phyloP scores from a whole-genome alignment of 1,140 invertebrate species.

The Teleogryllus occipitalis region DNA sequence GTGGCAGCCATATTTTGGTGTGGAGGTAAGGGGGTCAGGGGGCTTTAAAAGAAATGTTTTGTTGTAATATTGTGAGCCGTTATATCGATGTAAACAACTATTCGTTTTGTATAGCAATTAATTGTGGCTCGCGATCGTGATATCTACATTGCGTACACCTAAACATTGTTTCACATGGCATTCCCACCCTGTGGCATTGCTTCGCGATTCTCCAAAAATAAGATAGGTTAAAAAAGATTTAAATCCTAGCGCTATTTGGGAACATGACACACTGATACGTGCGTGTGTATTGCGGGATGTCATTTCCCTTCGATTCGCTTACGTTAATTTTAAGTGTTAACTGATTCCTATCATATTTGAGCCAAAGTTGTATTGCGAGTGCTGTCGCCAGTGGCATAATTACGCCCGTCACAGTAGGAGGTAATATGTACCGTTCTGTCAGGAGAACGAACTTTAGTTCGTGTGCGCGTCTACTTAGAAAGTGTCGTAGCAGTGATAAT shows the following conservation, averaged over 20 bases:
- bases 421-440: background rate
- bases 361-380: background rate
- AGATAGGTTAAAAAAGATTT: background rate
- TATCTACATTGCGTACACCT: background rate
- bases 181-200: background rate
- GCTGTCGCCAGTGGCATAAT: background rate
- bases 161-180: background rate
- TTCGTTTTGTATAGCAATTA: background rate
- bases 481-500: too few relatives aligned
- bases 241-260: background rate
- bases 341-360: background rate
- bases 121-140: background rate
- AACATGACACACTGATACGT: background rate
- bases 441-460: background rate
- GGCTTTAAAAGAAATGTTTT: conserved; percentile 14
- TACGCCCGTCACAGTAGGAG: background rate
- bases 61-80: conserved; percentile 7
- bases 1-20: conserved; percentile 35
- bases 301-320: background rate
- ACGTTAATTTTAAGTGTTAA: background rate
- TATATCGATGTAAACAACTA: background rate
- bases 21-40: conserved; percentile 26
- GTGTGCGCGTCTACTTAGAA: too few relatives aligned
- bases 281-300: background rate
- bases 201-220: background rate